Evolutionary conservation across 2,888 invertebrate genomes (phyloP).

Genomic region (Drosophila neoperkinsi): DNA sequence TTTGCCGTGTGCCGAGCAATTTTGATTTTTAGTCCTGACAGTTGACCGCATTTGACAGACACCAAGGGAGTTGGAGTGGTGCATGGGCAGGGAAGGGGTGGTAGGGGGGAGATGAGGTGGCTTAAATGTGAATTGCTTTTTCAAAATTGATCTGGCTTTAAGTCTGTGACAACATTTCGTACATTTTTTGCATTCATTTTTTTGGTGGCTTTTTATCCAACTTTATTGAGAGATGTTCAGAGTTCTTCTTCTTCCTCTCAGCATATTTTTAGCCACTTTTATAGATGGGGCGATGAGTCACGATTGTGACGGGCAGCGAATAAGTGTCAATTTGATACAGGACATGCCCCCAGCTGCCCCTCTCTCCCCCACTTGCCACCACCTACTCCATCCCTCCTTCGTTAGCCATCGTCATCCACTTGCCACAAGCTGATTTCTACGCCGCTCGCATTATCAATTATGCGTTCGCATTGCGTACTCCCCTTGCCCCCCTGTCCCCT

Average conservation of each 20-base stretch:
- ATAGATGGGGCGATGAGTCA: constrained; percentile 12
- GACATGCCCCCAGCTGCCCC: constrained; percentile 1
- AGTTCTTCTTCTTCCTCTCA: background rate
- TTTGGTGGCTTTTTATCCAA: background rate
- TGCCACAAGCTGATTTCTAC: constrained; percentile 29
- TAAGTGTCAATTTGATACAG: constrained; percentile 50
- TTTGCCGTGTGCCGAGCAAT: constrained; percentile 32
- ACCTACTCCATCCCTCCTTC: background rate
- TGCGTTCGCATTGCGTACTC: constrained; percentile 64
- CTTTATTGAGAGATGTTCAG: background rate
- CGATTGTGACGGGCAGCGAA: constrained; percentile 21
- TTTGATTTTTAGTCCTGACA: constrained; percentile 51
- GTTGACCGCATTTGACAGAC: constrained; percentile 47
- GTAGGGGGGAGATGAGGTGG: background rate
- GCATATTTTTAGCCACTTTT: background rate
- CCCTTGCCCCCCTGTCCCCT: background rate
- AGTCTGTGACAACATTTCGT: background rate
- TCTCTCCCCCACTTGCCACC: background rate
- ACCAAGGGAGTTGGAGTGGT: constrained; percentile 14
- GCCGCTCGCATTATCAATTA: constrained; percentile 76
- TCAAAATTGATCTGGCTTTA: constrained; percentile 1
- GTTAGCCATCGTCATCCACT: background rate
- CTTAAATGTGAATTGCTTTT: constrained; percentile 35
- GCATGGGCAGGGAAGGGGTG: background rate
- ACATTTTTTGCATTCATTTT: background rate